These are phyloP conservation scores for Drymonia ruficornis DNA, from an alignment of 2,888 invertebrate genomes.

Conservation along the genomic window DNA sequence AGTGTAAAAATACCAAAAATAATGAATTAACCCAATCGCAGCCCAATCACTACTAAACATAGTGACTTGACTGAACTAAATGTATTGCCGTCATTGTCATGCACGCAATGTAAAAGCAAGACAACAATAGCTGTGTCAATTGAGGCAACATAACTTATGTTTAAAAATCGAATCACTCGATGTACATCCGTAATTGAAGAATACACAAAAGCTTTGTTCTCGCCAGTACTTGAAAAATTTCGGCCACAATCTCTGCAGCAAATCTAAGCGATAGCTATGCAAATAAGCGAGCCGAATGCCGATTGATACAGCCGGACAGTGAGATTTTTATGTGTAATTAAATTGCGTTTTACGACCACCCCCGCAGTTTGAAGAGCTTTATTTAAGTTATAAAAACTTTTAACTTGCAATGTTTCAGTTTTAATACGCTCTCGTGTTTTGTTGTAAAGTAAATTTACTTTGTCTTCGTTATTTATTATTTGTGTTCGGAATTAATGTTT, in stretches of 20 bases:
- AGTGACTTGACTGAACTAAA: too few species aligned
- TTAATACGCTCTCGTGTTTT: slow-evolving; percentile 24
- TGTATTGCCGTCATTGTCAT: too few species aligned
- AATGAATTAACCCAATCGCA: too few species aligned
- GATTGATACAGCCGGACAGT: slow-evolving; percentile 38
- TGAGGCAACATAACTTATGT: too few species aligned
- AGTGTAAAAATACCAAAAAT: too few species aligned
- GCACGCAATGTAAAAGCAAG: too few species aligned
- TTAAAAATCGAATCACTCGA: too few species aligned
- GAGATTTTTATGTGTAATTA: slow-evolving; percentile 49
- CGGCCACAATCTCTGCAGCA: slow-evolving; percentile 47
- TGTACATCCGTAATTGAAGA: too few species aligned
- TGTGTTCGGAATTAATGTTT: background rate
- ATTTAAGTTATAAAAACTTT: slow-evolving; percentile 22
- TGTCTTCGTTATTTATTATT: background rate
- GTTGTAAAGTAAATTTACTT: slow-evolving; percentile 23
- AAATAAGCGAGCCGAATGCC: slow-evolving; percentile 45
- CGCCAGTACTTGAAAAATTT: slow-evolving; percentile 43
- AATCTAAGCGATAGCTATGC: slow-evolving; percentile 59
- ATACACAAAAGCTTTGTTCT: background rate
- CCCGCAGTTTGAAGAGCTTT: slow-evolving; percentile 31
- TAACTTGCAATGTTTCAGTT: slow-evolving; percentile 22
- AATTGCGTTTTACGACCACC: slow-evolving; percentile 42
- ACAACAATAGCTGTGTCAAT: too few species aligned
- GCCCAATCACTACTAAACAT: too few species aligned